A percentile compares a stretch with the other conserved stretches of the same genome.
These are phyloP conservation scores for Sphyrna mokarran DNA, from an alignment of 2,113 vertebrate genomes.

Conservation along the genomic window DNA sequence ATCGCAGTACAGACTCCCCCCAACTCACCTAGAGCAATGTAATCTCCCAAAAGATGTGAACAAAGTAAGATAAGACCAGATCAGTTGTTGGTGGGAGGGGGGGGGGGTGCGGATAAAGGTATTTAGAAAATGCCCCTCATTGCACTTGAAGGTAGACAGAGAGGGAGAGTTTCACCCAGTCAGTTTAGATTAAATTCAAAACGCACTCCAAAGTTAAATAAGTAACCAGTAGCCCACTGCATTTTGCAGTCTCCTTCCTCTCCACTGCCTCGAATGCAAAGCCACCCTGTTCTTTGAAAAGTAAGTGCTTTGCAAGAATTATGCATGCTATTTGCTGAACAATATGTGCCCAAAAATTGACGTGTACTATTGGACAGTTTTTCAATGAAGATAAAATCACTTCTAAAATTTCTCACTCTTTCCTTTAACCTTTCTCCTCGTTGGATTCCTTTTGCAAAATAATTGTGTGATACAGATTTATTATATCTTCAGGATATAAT, in stretches of 20 bases:
- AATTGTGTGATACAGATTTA: background rate
- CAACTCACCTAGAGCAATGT: background rate
- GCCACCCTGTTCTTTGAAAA: background rate
- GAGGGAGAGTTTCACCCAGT: background rate
- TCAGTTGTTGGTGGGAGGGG: background rate
- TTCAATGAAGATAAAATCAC: background rate
- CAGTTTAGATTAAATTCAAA: background rate
- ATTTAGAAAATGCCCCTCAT: background rate
- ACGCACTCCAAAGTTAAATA: background rate
- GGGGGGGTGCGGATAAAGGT: too few relatives aligned
- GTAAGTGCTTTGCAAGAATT: background rate
- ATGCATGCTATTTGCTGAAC: background rate
- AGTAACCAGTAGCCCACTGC: background rate
- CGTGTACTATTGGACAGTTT: background rate
- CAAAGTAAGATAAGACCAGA: background rate
- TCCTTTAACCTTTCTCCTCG: background rate
- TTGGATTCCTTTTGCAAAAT: background rate
- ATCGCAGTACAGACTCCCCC: background rate
- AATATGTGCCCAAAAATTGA: background rate
- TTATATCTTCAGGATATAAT: background rate
- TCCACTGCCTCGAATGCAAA: background rate
- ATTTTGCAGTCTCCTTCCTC: background rate
- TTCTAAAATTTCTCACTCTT: background rate
- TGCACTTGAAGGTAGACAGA: background rate
- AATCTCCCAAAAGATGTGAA: background rate